Evolutionary conservation across 2,797 vertebrate species (phyloP).

Genomic region (Otolemur crassicaudatus): DNA sequence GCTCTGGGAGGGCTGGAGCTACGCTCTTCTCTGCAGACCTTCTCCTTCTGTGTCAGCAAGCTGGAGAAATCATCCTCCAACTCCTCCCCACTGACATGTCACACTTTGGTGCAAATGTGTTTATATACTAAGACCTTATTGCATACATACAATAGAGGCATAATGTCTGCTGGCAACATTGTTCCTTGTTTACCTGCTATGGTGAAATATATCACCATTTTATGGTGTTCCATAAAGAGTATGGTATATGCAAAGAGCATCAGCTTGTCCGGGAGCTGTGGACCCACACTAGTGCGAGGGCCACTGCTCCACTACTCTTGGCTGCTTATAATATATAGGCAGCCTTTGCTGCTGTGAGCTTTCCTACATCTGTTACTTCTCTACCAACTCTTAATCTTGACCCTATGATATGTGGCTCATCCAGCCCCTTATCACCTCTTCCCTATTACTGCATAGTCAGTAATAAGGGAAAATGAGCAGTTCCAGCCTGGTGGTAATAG

Average conservation of each 20-base stretch:
- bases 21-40: not conserved
- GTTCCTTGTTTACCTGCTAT: slow-evolving; percentile 27
- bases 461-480: not conserved
- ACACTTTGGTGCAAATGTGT: not conserved
- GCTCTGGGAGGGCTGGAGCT: not conserved
- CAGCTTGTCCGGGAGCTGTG: not conserved
- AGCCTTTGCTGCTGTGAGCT: not conserved
- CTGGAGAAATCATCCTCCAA: not conserved
- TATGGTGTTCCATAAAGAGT: not conserved
- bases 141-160: not conserved
- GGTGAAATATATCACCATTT: slow-evolving; percentile 49
- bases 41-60: not conserved
- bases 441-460: not conserved
- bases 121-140: slow-evolving; percentile 1
- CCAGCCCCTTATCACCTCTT: not conserved
- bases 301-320: not conserved
- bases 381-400: not conserved
- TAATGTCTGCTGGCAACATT: not conserved
- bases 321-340: not conserved
- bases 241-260: not conserved
- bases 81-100: not conserved
- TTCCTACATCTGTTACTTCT: not conserved
- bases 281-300: not conserved
- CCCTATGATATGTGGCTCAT: not conserved
- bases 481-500: no score